Evolutionary conservation across 2,797 vertebrate genomes (phyloP).

Genomic region (Vireo griseus): DNA sequence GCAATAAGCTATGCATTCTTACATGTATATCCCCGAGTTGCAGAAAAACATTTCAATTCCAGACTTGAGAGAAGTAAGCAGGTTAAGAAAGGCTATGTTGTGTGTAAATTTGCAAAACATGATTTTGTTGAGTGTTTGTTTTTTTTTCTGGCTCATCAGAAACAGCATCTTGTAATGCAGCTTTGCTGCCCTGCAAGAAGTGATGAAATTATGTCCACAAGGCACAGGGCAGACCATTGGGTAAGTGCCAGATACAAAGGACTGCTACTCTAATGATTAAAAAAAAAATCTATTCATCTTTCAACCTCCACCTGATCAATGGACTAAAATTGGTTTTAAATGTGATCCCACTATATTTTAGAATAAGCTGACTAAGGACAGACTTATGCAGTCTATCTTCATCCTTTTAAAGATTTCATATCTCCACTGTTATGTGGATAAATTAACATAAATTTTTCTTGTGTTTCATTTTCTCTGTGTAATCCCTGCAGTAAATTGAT

Average conservation of each 20-base stretch:
- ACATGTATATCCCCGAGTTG: neutral
- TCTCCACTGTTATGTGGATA: neutral
- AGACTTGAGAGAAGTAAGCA: neutral
- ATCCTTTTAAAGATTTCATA: neutral
- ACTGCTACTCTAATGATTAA: neutral
- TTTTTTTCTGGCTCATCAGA: neutral
- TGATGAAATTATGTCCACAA: neutral
- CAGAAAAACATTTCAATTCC: neutral
- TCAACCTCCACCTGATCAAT: neutral
- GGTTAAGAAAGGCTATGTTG: neutral
- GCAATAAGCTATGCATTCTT: neutral
- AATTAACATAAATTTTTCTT: neutral
- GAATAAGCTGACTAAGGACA: neutral
- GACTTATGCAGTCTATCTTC: neutral
- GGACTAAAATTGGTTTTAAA: neutral
- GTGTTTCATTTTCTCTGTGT: neutral
- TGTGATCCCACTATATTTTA: neutral
- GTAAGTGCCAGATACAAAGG: neutral
- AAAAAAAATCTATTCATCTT: neutral
- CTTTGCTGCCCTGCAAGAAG: neutral
- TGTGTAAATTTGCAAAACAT: neutral
- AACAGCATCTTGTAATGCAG: neutral
- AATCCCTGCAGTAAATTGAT: neutral
- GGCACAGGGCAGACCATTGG: neutral
- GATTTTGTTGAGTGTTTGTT: neutral